Percentiles rank a stretch among this genome's conserved stretches.
These are phyloP conservation scores for Drosophila azteca DNA, from an alignment of 1,140 invertebrate genomes.

Conservation along the genomic window DNA sequence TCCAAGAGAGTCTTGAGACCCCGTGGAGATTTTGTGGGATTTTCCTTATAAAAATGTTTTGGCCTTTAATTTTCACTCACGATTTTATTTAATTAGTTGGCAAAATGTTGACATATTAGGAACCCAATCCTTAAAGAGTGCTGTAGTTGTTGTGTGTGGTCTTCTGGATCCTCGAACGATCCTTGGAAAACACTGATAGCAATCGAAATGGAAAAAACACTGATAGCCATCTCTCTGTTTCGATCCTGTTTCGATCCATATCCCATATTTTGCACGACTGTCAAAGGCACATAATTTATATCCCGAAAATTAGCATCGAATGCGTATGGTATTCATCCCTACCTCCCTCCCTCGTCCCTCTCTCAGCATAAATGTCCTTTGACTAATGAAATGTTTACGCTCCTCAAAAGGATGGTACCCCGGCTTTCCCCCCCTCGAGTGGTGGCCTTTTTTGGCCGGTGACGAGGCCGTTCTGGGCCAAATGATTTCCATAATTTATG, in stretches of 20 bases:
- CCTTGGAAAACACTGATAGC: constrained; percentile 45
- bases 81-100: constrained; percentile 76
- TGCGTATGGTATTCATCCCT: constrained; percentile 35
- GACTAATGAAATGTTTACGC: constrained; percentile 68
- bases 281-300: constrained; percentile 74
- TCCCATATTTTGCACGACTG: constrained; percentile 40
- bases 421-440: constrained; percentile 16
- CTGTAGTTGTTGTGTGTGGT: constrained; percentile 40
- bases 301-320: constrained; percentile 72
- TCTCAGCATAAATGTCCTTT: constrained; percentile 53
- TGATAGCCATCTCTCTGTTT: constrained; percentile 4
- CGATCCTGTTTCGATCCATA: constrained; percentile 11
- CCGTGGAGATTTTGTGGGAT: constrained; percentile 72
- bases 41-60: constrained; percentile 64
- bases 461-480: constrained; percentile 79
- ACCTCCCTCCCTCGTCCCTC: constrained; percentile 9
- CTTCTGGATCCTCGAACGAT: constrained; percentile 13
- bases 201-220: constrained; percentile 29
- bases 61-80: constrained; percentile 50
- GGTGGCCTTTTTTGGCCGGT: constrained; percentile 7
- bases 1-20: constrained; percentile 57
- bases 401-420: no score
- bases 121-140: background rate
- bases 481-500: constrained; percentile 76
- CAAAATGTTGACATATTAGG: constrained; percentile 57